Percentiles rank a stretch among this genome's conserved stretches.
Conservation (phyloP, 2,113 vertebrate genomes). For the Cavia porcellus region DNA sequence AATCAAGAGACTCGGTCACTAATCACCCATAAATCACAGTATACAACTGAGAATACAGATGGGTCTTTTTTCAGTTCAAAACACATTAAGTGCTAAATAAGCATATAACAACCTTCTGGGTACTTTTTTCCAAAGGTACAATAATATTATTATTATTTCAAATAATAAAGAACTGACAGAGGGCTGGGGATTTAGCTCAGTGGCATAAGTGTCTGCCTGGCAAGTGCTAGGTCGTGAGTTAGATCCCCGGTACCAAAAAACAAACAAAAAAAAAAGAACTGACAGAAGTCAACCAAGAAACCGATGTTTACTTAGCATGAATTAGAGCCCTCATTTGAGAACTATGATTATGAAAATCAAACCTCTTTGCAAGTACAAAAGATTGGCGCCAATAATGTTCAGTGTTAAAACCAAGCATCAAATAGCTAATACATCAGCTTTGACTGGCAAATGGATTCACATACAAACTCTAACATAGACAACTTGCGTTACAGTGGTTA, state of each 20-base stretch:
- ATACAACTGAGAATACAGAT: not conserved
- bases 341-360: constrained; percentile 7
- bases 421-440: not conserved
- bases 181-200: too few species aligned
- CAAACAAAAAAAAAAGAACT: not conserved
- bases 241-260: too few species aligned
- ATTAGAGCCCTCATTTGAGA: not conserved
- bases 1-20: not conserved
- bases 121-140: constrained; percentile 22
- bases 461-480: not conserved
- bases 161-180: too few species aligned
- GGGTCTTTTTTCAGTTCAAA: constrained; percentile 3
- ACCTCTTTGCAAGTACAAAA: not conserved
- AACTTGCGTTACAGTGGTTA: not conserved
- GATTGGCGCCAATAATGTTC: not conserved
- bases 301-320: not conserved
- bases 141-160: not conserved
- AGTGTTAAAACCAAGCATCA: not conserved
- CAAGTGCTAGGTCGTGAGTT: too few species aligned
- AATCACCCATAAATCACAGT: not conserved
- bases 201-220: too few species aligned
- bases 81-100: not conserved
- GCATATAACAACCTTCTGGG: not conserved
- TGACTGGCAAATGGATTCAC: not conserved
- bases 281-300: not conserved